Base-by-base conservation (phyloP, 2,888 invertebrate species). In the Fragum fragum region DNA sequence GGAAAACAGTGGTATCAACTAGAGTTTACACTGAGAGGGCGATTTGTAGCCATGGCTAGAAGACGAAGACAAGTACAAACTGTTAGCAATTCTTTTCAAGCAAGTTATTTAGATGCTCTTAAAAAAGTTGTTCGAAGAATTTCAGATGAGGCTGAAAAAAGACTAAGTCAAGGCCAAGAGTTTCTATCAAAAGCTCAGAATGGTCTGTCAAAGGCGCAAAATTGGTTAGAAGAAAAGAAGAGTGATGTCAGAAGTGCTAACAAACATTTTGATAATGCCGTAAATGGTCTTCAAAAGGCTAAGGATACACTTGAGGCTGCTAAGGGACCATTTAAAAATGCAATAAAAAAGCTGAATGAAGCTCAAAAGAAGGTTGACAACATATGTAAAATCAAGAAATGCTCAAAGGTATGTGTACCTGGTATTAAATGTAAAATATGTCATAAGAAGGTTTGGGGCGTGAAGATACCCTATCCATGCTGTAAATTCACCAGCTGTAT, bases 291-390 rank as follows among this genome's bases (percentile, higher is more conserved):
- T 9, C 82, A 87, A 47, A 18, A 1, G 18, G 82, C 73, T 2
- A 85, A 87, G 52, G 18, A 72, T 3, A 79, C 69, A 47, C 36
- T 88, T 16, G 86, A 88, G 47, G 70, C 53, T 23, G 83, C 85
- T 14, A 87, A 83, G 57, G 79, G 68, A 14, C 88, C 88, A 1
- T 83, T 80, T 68, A 5, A 79, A 28, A 55, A 32, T 52, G 88
- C 88, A 9, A 21, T 83, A 16, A 55, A 72, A 32, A 79, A 73
- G 42, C 59, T 88, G 2, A 29, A 82, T n/a, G 29, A 32, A 14
- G 87, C 86, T 5, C 86, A 87, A 55, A 80, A 68, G 69, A 66
- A 77, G 14, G 79, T 88, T 23, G 86, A 88, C 63, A 83, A 83
- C 36, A 69, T 88, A 6, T 88, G 88, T 72, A 77, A 59, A 71